Evolutionary conservation across 2,888 invertebrate genomes (phyloP).

Genomic region (Drosophila kokeensis): DNA sequence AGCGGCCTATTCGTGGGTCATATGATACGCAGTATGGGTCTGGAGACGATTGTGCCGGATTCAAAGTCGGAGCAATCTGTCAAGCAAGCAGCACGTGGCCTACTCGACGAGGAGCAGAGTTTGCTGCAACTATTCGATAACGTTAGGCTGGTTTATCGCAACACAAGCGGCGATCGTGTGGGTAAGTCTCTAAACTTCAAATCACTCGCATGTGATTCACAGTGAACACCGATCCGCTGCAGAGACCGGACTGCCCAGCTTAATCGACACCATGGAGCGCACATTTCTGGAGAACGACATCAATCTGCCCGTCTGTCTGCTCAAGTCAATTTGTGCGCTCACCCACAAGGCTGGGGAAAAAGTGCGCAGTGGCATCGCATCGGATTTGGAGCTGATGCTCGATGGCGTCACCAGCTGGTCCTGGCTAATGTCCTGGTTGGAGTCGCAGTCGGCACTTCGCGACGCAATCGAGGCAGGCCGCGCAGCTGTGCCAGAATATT

Average conservation of each 20-base stretch:
- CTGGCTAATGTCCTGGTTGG: slow-evolving; percentile 85
- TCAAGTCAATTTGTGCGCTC: slow-evolving; percentile 87
- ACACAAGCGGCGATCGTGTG: slow-evolving; percentile 67
- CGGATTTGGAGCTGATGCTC: slow-evolving; percentile 86
- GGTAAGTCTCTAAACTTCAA: slow-evolving; percentile 51
- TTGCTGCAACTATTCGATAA: slow-evolving; percentile 63
- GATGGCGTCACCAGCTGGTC: slow-evolving; percentile 85
- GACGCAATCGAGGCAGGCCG: slow-evolving; percentile 86
- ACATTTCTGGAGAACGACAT: slow-evolving; percentile 87
- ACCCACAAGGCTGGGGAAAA: slow-evolving; percentile 84
- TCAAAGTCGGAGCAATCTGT: not conserved
- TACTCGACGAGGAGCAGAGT: slow-evolving; percentile 33
- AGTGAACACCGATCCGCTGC: not conserved
- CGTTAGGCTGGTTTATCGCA: slow-evolving; percentile 77
- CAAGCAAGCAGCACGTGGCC: slow-evolving; percentile 26
- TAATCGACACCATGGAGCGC: slow-evolving; percentile 86
- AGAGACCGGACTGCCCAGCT: slow-evolving; percentile 75
- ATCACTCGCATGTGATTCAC: too few relatives aligned
- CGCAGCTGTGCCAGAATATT: slow-evolving; percentile 64
- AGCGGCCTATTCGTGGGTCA: slow-evolving; percentile 66
- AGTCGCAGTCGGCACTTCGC: slow-evolving; percentile 86
- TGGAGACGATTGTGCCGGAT: slow-evolving; percentile 49
- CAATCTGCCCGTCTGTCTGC: slow-evolving; percentile 88
- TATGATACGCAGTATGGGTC: slow-evolving; percentile 63
- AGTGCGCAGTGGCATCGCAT: slow-evolving; percentile 81